These are phyloP conservation scores for Beris chalybata DNA, from an alignment of 2,888 invertebrate genomes.

Conservation along the genomic window DNA sequence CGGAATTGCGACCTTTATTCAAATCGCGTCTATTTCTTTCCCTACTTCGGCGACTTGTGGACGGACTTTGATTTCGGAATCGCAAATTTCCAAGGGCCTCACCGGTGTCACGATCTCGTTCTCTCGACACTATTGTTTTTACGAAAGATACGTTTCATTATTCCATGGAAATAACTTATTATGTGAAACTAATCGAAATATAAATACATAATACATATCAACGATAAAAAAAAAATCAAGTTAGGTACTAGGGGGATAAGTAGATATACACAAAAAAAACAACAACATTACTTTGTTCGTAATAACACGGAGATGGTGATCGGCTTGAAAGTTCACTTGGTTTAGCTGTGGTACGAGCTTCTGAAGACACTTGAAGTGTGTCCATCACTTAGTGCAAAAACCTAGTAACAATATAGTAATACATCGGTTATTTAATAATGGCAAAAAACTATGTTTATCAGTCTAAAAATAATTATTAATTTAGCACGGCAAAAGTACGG, in stretches of 20 bases:
- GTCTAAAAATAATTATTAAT: background rate
- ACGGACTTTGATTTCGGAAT: constrained; percentile 57
- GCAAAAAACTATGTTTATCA: background rate
- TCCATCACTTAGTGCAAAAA: constrained; percentile 37
- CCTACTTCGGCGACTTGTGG: constrained; percentile 52
- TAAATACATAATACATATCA: background rate
- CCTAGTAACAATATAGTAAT: constrained; percentile 3
- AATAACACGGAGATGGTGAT: constrained; percentile 38
- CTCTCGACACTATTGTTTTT: constrained; percentile 52
- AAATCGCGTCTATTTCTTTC: constrained; percentile 51
- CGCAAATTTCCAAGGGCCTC: constrained; percentile 47
- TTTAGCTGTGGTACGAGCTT: constrained; percentile 27
- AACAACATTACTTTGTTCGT: constrained; percentile 38
- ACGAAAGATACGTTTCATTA: constrained; percentile 1
- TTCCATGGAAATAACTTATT: constrained; percentile 7
- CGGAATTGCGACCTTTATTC: constrained; percentile 51
- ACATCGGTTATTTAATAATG: background rate
- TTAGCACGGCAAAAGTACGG: background rate
- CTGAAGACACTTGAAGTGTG: constrained; percentile 40
- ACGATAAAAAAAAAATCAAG: background rate
- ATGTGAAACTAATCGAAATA: background rate
- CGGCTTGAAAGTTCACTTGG: constrained; percentile 35
- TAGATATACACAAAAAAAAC: constrained; percentile 1
- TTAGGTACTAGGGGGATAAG: background rate
- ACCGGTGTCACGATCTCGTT: constrained; percentile 46